Evolutionary conservation across 1,140 invertebrate genomes (phyloP).

Genomic region (Drosophila rhopaloa): DNA sequence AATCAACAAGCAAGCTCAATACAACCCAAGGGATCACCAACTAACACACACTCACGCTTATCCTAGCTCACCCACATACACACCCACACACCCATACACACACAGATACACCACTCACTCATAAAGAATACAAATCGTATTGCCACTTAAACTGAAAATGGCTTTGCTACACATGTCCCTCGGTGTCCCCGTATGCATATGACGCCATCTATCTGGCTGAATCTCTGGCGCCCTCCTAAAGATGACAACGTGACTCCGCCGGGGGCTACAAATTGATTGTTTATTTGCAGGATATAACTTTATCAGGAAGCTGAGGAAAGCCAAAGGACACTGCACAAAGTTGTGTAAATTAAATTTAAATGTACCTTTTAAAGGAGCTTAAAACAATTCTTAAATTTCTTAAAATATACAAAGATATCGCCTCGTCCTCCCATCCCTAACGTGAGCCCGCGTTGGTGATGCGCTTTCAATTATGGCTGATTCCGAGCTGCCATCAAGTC

Average conservation of each 20-base stretch:
- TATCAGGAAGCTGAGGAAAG: slow-evolving; percentile 3
- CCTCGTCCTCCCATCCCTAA: slow-evolving; percentile 6
- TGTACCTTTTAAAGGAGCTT: too few relatives aligned
- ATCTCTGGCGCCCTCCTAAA: slow-evolving; percentile 5
- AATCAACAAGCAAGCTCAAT: slow-evolving; percentile 81
- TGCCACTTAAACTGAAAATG: slow-evolving; percentile 80
- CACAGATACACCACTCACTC: slow-evolving; percentile 26
- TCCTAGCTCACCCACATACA: slow-evolving; percentile 1
- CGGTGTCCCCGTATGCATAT: slow-evolving; percentile 29
- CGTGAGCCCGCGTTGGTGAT: slow-evolving; percentile 8
- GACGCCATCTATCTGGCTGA: slow-evolving; percentile 8
- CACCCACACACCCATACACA: background rate
- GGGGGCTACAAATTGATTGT: slow-evolving; percentile 24
- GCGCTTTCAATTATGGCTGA: slow-evolving; percentile 71
- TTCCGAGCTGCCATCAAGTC: slow-evolving; percentile 67
- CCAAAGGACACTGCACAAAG: too few relatives aligned
- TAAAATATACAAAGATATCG: background rate
- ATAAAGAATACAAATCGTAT: slow-evolving; percentile 81
- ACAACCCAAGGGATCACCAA: slow-evolving; percentile 69
- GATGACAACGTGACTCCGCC: slow-evolving; percentile 25
- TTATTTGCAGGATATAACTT: slow-evolving; percentile 26
- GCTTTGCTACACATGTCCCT: slow-evolving; percentile 67
- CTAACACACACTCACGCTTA: slow-evolving; percentile 43
- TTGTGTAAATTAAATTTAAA: too few relatives aligned
- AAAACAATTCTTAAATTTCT: too few relatives aligned